Percentiles rank a stretch among this genome's conserved stretches.
Evolutionary conservation across 2,888 invertebrate species (phyloP).

Genomic region (Meghimatium bilineatum): DNA sequence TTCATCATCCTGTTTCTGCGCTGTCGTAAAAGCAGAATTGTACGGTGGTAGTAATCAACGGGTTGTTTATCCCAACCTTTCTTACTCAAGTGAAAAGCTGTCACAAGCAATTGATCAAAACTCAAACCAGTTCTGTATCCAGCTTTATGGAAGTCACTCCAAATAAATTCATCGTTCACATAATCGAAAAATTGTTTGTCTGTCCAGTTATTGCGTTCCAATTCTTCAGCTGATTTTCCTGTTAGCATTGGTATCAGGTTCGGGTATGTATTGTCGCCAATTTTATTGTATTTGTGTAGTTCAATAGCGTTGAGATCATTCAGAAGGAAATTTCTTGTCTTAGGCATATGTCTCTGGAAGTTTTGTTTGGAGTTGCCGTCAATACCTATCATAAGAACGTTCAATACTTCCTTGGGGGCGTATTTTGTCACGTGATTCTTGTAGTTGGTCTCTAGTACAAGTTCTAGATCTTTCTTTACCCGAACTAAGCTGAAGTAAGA

Average conservation of each 20-base stretch:
- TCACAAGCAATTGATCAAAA: not conserved
- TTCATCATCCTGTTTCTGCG: not conserved
- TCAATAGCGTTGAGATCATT: not conserved
- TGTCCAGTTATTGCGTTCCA: not conserved
- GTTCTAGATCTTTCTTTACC: not conserved
- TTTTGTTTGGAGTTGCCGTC: constrained; percentile 40
- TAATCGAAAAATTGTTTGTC: not conserved
- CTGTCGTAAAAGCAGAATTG: not conserved
- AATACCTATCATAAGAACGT: constrained; percentile 32
- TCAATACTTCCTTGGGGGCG: constrained; percentile 22
- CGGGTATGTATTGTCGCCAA: not conserved
- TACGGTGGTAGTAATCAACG: constrained; percentile 19
- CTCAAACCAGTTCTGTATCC: constrained; percentile 19
- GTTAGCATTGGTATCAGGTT: constrained; percentile 9
- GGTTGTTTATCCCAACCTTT: constrained; percentile 26
- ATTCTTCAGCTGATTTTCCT: not conserved
- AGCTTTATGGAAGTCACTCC: constrained; percentile 26
- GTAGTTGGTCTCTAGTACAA: not conserved
- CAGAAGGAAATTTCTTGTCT: constrained; percentile 25
- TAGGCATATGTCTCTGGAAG: constrained; percentile 20
- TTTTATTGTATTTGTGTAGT: constrained; percentile 28
- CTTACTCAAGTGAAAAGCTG: constrained; percentile 34
- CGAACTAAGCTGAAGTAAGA: constrained; percentile 27
- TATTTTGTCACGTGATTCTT: not conserved
- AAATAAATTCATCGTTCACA: constrained; percentile 7